These are phyloP conservation scores for Ellobius talpinus DNA, from an alignment of 2,113 vertebrate genomes.

Conservation along the genomic window DNA sequence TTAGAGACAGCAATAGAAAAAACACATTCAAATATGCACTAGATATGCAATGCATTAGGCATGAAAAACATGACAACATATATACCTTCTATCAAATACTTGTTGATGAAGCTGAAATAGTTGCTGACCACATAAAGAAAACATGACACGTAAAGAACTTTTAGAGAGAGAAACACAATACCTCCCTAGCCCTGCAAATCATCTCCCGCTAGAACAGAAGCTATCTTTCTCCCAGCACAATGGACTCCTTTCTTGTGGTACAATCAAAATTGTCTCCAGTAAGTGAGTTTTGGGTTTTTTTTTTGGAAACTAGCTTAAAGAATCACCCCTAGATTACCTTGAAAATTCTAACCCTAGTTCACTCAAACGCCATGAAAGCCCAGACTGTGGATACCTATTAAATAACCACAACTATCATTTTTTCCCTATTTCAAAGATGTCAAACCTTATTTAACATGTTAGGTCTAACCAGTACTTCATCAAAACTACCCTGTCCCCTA, in stretches of 20 bases:
- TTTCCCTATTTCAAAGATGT: background rate
- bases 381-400: background rate
- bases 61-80: background rate
- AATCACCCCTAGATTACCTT: constrained; percentile 40
- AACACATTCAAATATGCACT: constrained; percentile 12
- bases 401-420: background rate
- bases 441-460: background rate
- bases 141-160: background rate
- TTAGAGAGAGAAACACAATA: background rate
- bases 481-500: constrained; percentile 31
- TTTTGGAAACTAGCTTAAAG: constrained; percentile 46
- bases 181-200: background rate
- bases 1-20: constrained; percentile 3
- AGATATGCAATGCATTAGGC: constrained; percentile 39
- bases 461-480: constrained; percentile 11
- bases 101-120: constrained; percentile 27
- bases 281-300: background rate
- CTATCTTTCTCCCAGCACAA: background rate
- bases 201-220: background rate
- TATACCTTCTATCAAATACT: constrained; percentile 32
- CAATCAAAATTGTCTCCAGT: background rate
- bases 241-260: background rate
- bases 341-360: constrained; percentile 11
- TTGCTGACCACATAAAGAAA: constrained; percentile 49
- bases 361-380: constrained; percentile 20